phyloP scores from a whole-genome alignment of 1,140 invertebrate genomes.

The Calliopsis andreniformis region DNA sequence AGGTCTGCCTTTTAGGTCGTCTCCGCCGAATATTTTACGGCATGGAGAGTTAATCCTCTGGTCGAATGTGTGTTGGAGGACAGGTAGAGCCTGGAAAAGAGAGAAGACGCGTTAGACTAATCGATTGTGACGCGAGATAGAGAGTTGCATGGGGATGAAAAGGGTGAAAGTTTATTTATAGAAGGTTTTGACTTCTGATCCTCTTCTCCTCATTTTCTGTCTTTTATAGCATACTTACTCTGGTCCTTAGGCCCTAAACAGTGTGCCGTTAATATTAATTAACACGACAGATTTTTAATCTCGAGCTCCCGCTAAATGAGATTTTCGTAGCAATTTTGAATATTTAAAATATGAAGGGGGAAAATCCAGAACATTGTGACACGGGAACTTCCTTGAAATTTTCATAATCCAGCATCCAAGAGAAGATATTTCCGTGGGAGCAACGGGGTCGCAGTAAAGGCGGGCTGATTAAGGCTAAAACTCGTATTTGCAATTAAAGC shows the following conservation, averaged over 20 bases:
- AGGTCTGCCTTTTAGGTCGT: slow-evolving; percentile 34
- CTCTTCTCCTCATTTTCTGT: too few relatives aligned
- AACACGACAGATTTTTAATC: too few relatives aligned
- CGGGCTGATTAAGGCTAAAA: slow-evolving; percentile 30
- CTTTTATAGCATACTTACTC: too few relatives aligned
- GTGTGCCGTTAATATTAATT: too few relatives aligned
- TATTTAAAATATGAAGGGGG: too few relatives aligned
- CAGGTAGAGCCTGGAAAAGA: background rate
- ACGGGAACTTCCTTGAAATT: background rate
- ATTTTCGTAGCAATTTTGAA: too few relatives aligned
- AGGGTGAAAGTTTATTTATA: background rate
- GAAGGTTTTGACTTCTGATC: too few relatives aligned
- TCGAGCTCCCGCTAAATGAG: too few relatives aligned
- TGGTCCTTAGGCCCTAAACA: too few relatives aligned
- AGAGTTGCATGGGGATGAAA: background rate
- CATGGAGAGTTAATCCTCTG: background rate
- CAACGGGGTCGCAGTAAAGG: background rate
- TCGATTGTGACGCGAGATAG: background rate
- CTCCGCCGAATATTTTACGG: slow-evolving; percentile 13
- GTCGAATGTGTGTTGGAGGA: background rate
- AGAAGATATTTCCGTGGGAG: background rate
- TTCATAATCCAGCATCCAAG: background rate
- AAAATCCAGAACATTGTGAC: background rate
- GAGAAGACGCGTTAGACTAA: slow-evolving; percentile 12
- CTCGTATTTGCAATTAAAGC: slow-evolving; percentile 31